Evolutionary conservation across 2,888 invertebrate genomes (phyloP).

Genomic region (Anaspis maculata): DNA sequence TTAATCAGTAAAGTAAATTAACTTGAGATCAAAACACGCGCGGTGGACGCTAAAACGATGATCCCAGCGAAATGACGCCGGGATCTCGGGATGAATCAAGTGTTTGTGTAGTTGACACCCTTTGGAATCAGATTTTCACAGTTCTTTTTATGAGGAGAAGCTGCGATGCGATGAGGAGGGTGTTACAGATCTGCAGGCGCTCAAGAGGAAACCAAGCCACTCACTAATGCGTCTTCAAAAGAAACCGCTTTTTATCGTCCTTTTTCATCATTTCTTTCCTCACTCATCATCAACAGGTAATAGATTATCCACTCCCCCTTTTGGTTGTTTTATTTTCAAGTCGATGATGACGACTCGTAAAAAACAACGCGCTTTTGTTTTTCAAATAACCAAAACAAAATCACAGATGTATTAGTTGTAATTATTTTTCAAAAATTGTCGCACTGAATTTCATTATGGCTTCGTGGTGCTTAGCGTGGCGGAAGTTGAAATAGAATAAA

Average conservation of each 20-base stretch:
- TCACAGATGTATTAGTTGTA: too few relatives aligned
- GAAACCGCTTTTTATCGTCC: slow-evolving; percentile 30
- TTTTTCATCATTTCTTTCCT: slow-evolving; percentile 22
- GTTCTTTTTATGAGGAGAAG: slow-evolving; percentile 26
- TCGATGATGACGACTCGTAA: not conserved
- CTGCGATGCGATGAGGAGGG: slow-evolving; percentile 20
- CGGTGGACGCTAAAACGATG: slow-evolving; percentile 22
- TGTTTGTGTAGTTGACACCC: slow-evolving; percentile 41
- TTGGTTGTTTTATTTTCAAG: slow-evolving; percentile 1
- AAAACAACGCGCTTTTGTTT: too few relatives aligned
- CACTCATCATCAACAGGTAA: slow-evolving; percentile 30
- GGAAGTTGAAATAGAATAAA: slow-evolving; percentile 37
- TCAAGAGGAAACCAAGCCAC: slow-evolving; percentile 12
- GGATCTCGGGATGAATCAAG: slow-evolving; percentile 34
- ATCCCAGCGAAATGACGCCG: slow-evolving; percentile 32
- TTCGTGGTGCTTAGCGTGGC: slow-evolving; percentile 15
- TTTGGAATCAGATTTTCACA: slow-evolving; percentile 38
- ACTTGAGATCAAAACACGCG: slow-evolving; percentile 20
- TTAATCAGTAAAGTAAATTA: slow-evolving; percentile 26
- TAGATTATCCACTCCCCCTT: slow-evolving; percentile 22
- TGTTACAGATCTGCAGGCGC: slow-evolving; percentile 23
- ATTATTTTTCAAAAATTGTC: slow-evolving; percentile 7
- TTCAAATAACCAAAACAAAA: too few relatives aligned
- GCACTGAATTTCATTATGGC: slow-evolving; percentile 10
- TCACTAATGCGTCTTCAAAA: slow-evolving; percentile 26